Evolutionary conservation across 92 coral and sea anemone species (phyloP), one percentile per base, ranked within the genome.

Genomic region (Scolanthus callimorphus): DNA sequence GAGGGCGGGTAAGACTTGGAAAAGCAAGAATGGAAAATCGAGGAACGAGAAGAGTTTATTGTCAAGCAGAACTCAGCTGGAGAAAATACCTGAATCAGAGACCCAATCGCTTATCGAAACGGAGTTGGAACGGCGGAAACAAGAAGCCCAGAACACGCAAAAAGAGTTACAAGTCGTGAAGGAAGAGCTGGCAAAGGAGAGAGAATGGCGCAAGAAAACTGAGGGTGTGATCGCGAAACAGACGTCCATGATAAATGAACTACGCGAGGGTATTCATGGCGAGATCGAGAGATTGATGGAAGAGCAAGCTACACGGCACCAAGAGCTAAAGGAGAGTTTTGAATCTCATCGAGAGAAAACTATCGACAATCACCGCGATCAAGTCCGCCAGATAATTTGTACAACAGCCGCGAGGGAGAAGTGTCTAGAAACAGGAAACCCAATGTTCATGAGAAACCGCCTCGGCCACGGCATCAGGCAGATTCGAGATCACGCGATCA

Each of bases 281-380:
- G 96, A 92, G 46, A 85, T 84, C 2, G 62, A 81, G 11, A 68
- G 74, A 17, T 69, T 90, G 9, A 74, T 92, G 39, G 79, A 80
- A 10, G 94, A 88, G 48, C 91, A 79, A 51, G 71, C 73, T 51
- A 81, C 60, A 52, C 78, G 92, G 49, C 80, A 84, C 21, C 84
- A 84, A 43, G 94, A 92, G 31, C 75, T 92, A 82, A 82, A 63
- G 70, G 74, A 43, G 74, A 67, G 31, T 39, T 48, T 57, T 49
- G 34, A 28, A 12, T 24, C 65, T 54, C 31, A n/a, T n/a, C n/a
- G 51, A 46, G 73, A 74, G 45, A 45, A 49, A 24, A 29, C 65
- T 9, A 57, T 49, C 30, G 51, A 20, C 13, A 10, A 27, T 6
- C 43, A 17, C 0, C 62, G n/a, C 22, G 43, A 30, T 44, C 38